Evolutionary conservation across 30 jellyfish, hydroid and myxozoan species (phyloP).

Genomic region (Turritopsis dohrnii): DNA sequence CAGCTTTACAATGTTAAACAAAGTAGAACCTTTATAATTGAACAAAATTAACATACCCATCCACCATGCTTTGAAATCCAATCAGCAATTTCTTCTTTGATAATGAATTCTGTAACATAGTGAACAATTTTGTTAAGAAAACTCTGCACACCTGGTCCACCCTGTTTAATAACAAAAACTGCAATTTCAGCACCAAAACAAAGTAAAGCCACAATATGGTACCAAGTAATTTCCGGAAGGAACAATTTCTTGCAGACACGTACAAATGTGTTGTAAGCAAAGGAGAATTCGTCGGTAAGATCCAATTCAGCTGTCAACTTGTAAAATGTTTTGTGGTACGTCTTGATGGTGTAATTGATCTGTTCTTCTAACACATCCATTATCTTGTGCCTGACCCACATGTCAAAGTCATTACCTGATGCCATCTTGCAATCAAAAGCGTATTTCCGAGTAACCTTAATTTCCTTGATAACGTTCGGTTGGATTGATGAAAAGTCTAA

Average conservation of each 20-base stretch:
- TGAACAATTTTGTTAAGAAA: conserved; percentile 52
- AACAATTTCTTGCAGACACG: conserved; percentile 54
- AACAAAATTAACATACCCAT: conserved; percentile 54
- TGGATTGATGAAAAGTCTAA: conserved; percentile 56
- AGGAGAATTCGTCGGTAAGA: conserved; percentile 23
- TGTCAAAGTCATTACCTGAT: conserved; percentile 36
- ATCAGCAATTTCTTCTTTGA: conserved; percentile 53
- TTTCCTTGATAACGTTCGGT: conserved; percentile 31
- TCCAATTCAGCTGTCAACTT: conserved; percentile 13
- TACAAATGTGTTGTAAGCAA: conserved; percentile 71
- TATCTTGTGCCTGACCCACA: conserved; percentile 45
- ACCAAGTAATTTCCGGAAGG: conserved; percentile 67
- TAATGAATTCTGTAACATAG: conserved; percentile 57
- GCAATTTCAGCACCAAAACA: conserved; percentile 87
- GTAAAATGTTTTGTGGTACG: conserved; percentile 25
- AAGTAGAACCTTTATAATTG: background rate
- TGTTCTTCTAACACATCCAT: conserved; percentile 14
- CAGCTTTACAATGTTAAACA: no score
- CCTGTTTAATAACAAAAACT: conserved; percentile 59
- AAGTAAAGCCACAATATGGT: conserved; percentile 67
- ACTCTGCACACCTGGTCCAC: conserved; percentile 42
- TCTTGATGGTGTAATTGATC: background rate
- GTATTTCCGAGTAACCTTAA: conserved; percentile 16
- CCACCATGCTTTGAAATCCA: conserved; percentile 89
- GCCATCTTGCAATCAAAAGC: background rate